Evolutionary conservation across 1,140 invertebrate genomes (phyloP), one percentile per base, ranked within the genome.

Genomic region (Berghia stephanieae): DNA sequence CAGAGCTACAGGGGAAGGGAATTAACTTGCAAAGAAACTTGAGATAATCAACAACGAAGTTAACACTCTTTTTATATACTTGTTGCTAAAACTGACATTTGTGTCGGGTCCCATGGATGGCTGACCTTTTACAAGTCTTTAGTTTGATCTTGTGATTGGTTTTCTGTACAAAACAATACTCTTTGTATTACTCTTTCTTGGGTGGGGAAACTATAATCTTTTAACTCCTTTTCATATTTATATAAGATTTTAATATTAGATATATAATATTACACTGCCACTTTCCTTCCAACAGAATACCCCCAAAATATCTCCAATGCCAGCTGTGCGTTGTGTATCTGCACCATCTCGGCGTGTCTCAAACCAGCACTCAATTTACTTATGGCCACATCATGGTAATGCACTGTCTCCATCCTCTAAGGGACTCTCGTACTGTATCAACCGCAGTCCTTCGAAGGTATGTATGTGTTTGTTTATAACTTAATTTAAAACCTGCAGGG

Each of bases 361-460:
- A 83, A 91, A 91, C 85, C 92, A 91, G 77, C 91, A 92, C 83
- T 88, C 92, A 79, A 90, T 95, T 71, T 94, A 91, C 88, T 93
- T 93, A 73, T 92, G 93, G 66, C 93, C 91, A 6, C 89, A 86
- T 77, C 86, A 93, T 74, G 91, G 90, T 44, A 78, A 77, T 73
- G 83, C 82, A 71, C 82, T 52, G 90, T 88, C 75, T 89, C 90
- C 90, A 76, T 76, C 31, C 81, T 83, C 6, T 80, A 77, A 42
- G 34, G 92, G 93, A 78, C 90, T 96, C 79, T 93, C 93, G 63
- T 98, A 97, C 89, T 93, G 93, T 80, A 96, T 98, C 87, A 95
- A 93, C 87, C 92, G 93, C 74, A 98, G 96, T 90, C 96, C 96
- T 21, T 94, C 95, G 75, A 96, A 96, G 92, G 95, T 96, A 91